Evolutionary conservation across 1,140 invertebrate species (phyloP).

Genomic region (Caenorhabditis inopinata): DNA sequence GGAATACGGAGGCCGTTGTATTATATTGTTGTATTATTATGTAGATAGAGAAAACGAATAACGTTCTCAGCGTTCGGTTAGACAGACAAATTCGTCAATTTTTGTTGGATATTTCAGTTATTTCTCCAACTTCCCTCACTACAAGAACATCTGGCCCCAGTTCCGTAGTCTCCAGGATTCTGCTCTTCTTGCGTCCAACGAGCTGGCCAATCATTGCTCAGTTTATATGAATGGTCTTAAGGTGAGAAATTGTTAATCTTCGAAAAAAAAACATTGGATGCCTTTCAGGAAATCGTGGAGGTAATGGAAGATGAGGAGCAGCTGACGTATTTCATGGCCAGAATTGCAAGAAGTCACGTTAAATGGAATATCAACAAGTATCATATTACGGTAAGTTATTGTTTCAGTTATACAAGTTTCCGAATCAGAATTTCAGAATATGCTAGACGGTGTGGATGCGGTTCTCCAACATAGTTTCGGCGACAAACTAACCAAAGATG

Average conservation of each 20-base stretch:
- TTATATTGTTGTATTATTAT: too few species aligned
- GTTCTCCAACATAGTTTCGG: conserved; percentile 27
- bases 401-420: too few species aligned
- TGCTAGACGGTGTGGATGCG: conserved; percentile 51
- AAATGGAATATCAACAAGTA: conserved; percentile 54
- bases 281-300: conserved; percentile 47
- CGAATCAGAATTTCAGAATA: conserved; percentile 55
- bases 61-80: too few species aligned
- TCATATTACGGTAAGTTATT: conserved; percentile 53
- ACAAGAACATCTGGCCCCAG: conserved; percentile 61
- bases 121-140: conserved; percentile 57
- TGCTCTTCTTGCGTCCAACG: conserved; percentile 51
- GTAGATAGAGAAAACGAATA: too few species aligned
- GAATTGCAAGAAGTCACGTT: conserved; percentile 56
- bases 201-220: conserved; percentile 52
- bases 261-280: neutral
- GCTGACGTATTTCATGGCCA: conserved; percentile 38
- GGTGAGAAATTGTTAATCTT: neutral
- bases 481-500: conserved; percentile 15
- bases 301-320: conserved; percentile 53
- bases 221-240: conserved; percentile 57
- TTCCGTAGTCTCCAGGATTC: conserved; percentile 54
- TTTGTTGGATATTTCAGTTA: conserved; percentile 52
- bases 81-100: too few species aligned
- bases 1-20: too few species aligned